A percentile compares a stretch with the other conserved stretches of the same genome.
phyloP scores from a whole-genome alignment of 1,140 invertebrate species.

The Megathymus violae region DNA sequence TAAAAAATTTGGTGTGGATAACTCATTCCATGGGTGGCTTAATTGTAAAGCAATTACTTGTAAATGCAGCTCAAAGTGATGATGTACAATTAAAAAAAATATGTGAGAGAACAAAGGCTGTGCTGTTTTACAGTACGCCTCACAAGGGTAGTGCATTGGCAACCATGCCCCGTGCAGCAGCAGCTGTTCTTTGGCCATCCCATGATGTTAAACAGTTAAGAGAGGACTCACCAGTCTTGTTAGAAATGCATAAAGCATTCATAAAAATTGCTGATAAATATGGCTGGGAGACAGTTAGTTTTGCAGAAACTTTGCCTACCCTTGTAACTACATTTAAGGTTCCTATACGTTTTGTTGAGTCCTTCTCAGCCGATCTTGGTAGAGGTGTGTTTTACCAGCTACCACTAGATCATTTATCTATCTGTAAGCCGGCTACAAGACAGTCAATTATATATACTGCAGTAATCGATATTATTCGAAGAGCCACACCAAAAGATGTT shows the following conservation, averaged over 20 bases:
- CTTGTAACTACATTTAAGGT: conserved; percentile 86
- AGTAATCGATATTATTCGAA: conserved; percentile 66
- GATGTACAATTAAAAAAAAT: conserved; percentile 77
- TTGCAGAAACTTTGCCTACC: conserved; percentile 90
- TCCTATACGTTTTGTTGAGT: conserved; percentile 87
- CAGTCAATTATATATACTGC: conserved; percentile 76
- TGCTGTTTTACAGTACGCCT: conserved; percentile 92
- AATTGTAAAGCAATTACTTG: conserved; percentile 87
- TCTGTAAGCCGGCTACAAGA: conserved; percentile 91
- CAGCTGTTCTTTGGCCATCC: conserved; percentile 89
- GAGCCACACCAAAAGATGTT: conserved; percentile 50
- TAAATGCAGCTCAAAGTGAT: conserved; percentile 56
- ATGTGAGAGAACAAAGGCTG: conserved; percentile 87
- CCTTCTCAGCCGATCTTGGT: conserved; percentile 89
- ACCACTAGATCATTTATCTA: conserved; percentile 89
- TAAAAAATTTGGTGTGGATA: conserved; percentile 88
- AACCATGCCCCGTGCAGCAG: conserved; percentile 86
- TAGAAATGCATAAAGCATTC: conserved; percentile 87
- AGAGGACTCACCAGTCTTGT: conserved; percentile 88
- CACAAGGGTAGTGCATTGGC: conserved; percentile 86
- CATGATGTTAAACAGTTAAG: conserved; percentile 91
- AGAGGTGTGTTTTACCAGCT: conserved; percentile 90
- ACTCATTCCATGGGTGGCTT: conserved; percentile 95
- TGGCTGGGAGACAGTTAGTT: conserved; percentile 88
- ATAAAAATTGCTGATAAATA: conserved; percentile 82